Conservation (phyloP, 2,888 invertebrate genomes). For the Lycaena phlaeas region DNA sequence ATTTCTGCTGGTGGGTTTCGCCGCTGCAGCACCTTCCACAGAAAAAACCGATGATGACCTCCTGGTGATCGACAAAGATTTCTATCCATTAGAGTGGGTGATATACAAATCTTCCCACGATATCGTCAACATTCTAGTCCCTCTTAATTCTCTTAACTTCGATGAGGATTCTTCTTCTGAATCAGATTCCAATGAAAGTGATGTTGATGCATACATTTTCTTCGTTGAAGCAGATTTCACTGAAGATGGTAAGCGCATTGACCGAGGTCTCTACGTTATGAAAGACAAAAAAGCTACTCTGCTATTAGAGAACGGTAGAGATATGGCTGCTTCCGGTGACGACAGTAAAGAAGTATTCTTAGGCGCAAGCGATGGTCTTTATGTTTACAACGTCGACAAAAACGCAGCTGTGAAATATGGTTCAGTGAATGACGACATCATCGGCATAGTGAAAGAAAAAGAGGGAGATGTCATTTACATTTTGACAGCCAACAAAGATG, state of each 20-base stretch:
- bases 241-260: constrained; percentile 10
- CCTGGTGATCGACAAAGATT: constrained; percentile 14
- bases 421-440: constrained; percentile 23
- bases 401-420: constrained; percentile 24
- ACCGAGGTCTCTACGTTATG: constrained; percentile 31
- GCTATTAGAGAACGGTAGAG: constrained; percentile 33
- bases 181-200: constrained; percentile 14
- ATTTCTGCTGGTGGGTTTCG: not conserved
- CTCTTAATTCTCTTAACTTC: constrained; percentile 22
- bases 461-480: constrained; percentile 33
- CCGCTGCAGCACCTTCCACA: not conserved
- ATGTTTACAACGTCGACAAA: constrained; percentile 26
- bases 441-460: constrained; percentile 20
- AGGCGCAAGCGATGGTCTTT: constrained; percentile 38
- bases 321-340: constrained; percentile 28
- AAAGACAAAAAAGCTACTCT: constrained; percentile 25
- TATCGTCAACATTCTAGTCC: constrained; percentile 23
- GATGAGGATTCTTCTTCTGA: constrained; percentile 11
- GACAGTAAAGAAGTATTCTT: constrained; percentile 31
- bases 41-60: constrained; percentile 10
- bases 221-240: constrained; percentile 25
- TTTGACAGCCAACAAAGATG: constrained; percentile 33
- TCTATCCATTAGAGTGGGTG: constrained; percentile 12
- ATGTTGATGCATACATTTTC: constrained; percentile 17
- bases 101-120: constrained; percentile 21